A percentile compares a stretch with the other conserved stretches of the same genome.
These are phyloP conservation scores for Tupaia chinensis DNA, from an alignment of 2,113 vertebrate species.

Conservation along the genomic window DNA sequence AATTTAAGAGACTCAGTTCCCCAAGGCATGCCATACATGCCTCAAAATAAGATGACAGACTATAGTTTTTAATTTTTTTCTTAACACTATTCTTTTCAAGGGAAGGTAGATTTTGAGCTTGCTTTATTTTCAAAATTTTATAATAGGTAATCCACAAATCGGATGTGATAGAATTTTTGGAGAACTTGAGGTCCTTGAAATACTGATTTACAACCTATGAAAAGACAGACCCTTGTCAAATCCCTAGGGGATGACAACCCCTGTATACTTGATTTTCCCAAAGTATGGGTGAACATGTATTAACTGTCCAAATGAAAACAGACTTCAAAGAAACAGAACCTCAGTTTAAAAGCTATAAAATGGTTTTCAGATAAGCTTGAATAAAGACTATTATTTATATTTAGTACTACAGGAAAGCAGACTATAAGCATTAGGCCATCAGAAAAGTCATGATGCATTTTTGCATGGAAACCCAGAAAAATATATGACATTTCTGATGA, in stretches of 20 bases:
- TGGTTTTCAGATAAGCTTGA: neutral
- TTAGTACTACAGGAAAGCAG: neutral
- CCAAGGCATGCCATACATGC: neutral
- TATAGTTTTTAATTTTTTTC: neutral
- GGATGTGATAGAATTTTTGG: neutral
- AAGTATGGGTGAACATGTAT: neutral
- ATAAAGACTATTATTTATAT: neutral
- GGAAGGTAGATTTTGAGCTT: neutral
- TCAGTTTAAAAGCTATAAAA: neutral
- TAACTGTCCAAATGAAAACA: neutral
- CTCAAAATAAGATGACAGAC: neutral
- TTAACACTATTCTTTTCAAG: neutral
- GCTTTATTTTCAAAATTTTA: neutral
- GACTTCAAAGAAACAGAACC: neutral
- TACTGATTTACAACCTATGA: neutral
- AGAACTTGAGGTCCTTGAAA: neutral
- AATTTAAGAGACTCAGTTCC: neutral
- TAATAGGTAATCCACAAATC: neutral
- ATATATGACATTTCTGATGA: no score
- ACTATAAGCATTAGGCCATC: neutral
- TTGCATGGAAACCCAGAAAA: no score
- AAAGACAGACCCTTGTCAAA: neutral
- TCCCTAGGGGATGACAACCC: no score
- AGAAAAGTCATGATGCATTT: no score
- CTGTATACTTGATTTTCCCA: neutral